Evolutionary conservation across 2,113 vertebrate genomes (phyloP).

Genomic region (Caranx melampygus): DNA sequence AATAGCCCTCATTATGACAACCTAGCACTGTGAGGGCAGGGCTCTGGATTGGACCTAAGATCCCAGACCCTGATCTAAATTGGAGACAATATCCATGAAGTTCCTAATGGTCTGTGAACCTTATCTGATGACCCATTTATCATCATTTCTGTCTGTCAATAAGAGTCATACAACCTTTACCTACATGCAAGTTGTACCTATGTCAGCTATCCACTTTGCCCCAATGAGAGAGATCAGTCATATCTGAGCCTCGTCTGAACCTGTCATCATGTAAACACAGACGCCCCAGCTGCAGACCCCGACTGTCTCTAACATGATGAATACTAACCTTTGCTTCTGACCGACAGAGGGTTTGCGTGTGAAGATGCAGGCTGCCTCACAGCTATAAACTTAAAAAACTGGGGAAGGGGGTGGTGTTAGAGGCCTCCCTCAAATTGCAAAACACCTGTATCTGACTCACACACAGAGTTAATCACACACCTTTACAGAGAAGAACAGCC

Average conservation of each 20-base stretch:
- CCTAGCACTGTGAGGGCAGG: slow-evolving; percentile 24
- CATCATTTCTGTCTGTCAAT: slow-evolving; percentile 19
- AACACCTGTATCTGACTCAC: slow-evolving; percentile 84
- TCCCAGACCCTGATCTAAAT: slow-evolving; percentile 12
- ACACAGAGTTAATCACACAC: slow-evolving; percentile 77
- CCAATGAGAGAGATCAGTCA: slow-evolving; percentile 21
- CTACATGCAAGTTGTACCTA: slow-evolving; percentile 39
- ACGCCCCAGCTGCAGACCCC: slow-evolving; percentile 55
- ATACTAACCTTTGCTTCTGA: slow-evolving; percentile 59
- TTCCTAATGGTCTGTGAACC: background rate
- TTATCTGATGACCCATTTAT: slow-evolving; percentile 34
- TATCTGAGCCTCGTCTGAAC: slow-evolving; percentile 44
- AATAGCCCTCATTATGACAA: slow-evolving; percentile 66
- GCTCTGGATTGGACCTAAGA: slow-evolving; percentile 19
- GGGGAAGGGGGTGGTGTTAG: slow-evolving; percentile 65
- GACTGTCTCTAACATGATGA: slow-evolving; percentile 54
- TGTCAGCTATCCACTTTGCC: background rate
- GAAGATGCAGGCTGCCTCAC: slow-evolving; percentile 71
- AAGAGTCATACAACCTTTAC: slow-evolving; percentile 31
- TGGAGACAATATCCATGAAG: background rate
- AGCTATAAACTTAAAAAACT: slow-evolving; percentile 70
- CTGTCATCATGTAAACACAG: slow-evolving; percentile 54
- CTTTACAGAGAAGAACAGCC: slow-evolving; percentile 38
- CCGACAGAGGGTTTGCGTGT: slow-evolving; percentile 78
- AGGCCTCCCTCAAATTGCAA: slow-evolving; percentile 77